Conservation (phyloP, 2,797 vertebrate species). For the Rhinophrynus dorsalis region DNA sequence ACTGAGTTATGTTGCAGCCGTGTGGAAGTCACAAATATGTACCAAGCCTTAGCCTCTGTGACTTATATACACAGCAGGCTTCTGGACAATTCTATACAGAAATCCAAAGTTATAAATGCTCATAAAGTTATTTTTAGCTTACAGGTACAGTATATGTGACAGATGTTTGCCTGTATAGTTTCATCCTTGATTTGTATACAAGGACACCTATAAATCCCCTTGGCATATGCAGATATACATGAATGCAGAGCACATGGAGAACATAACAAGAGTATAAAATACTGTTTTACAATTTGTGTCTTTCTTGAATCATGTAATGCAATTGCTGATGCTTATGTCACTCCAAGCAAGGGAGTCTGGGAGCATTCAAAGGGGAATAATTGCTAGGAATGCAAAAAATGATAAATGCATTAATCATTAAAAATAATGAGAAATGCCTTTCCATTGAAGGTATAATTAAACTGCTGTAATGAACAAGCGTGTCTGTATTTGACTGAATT, state of each 20-base stretch:
- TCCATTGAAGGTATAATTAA: slow-evolving; percentile 48
- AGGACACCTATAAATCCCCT: not conserved
- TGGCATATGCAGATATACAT: not conserved
- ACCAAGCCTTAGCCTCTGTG: too few species aligned
- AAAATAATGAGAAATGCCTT: slow-evolving; percentile 47
- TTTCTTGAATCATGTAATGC: not conserved
- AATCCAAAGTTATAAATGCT: too few species aligned
- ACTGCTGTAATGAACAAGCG: slow-evolving; percentile 48
- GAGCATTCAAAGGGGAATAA: not conserved
- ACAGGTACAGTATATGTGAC: not conserved
- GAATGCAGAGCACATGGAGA: not conserved
- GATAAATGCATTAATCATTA: slow-evolving; percentile 47
- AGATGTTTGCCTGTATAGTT: not conserved
- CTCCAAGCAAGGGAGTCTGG: slow-evolving; percentile 8
- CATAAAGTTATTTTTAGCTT: too few species aligned
- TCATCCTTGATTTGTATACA: not conserved
- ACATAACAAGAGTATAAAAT: not conserved
- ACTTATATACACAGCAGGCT: too few species aligned
- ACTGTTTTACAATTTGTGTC: too few species aligned
- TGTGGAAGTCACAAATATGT: too few species aligned
- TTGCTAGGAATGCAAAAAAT: slow-evolving; percentile 39
- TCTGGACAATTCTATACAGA: too few species aligned
- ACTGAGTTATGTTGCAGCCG: too few species aligned
- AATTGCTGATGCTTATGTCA: not conserved
- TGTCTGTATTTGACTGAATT: slow-evolving; percentile 48